Conservation (phyloP, 1,140 invertebrate genomes). For the Globodera ellingtonae region DNA sequence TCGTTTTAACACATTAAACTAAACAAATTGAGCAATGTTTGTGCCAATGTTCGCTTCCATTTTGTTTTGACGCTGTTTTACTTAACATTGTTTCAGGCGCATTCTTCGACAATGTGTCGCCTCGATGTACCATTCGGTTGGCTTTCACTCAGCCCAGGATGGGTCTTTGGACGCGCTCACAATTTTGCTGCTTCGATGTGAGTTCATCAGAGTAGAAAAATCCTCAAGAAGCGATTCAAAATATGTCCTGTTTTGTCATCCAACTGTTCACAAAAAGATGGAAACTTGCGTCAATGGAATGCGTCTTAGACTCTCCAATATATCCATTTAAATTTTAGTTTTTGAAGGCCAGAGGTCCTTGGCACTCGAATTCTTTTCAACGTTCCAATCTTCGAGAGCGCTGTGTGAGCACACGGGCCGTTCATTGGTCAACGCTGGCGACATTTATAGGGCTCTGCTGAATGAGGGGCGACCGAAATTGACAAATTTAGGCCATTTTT, state of each 20-base stretch:
- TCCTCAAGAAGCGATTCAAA: too few species aligned
- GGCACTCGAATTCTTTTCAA: too few species aligned
- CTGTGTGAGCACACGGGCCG: slow-evolving; percentile 82
- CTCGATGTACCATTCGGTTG: slow-evolving; percentile 7
- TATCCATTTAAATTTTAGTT: not conserved
- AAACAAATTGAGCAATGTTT: too few species aligned
- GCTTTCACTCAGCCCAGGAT: slow-evolving; percentile 10
- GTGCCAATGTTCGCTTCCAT: not conserved
- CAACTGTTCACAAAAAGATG: too few species aligned
- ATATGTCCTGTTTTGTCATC: too few species aligned
- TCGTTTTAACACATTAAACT: too few species aligned
- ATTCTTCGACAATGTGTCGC: slow-evolving; percentile 22
- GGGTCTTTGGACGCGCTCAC: not conserved
- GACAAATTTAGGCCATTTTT: slow-evolving; percentile 18
- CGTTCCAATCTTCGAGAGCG: slow-evolving; percentile 18
- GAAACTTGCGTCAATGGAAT: too few species aligned
- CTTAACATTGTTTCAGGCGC: not conserved
- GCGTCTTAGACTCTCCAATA: too few species aligned
- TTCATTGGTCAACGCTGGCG: slow-evolving; percentile 82
- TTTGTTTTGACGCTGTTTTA: not conserved
- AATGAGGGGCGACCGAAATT: slow-evolving; percentile 70
- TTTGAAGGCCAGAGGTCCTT: too few species aligned
- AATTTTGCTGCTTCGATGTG: slow-evolving; percentile 13
- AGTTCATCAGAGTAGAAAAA: not conserved
- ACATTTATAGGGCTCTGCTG: slow-evolving; percentile 81